Conservation (phyloP, 2,888 invertebrate genomes). For the Yponomeuta plumbellus region DNA sequence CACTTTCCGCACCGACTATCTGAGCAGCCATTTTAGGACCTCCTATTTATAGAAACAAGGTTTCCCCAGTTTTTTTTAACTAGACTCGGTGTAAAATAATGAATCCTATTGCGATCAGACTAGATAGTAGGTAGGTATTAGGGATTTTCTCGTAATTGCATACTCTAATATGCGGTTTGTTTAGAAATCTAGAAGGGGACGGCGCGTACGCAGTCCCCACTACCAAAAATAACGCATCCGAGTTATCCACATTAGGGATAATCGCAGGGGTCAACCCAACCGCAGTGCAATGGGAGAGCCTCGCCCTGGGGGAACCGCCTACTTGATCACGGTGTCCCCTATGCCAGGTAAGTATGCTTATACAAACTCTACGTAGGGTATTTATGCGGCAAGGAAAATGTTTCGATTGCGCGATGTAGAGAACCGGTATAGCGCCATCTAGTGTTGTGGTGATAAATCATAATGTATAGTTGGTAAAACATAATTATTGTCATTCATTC, state of each 20-base stretch:
- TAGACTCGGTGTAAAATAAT: too few relatives aligned
- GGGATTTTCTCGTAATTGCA: too few relatives aligned
- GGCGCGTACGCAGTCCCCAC: slow-evolving; percentile 24
- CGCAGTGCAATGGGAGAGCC: slow-evolving; percentile 22
- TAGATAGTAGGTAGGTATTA: too few relatives aligned
- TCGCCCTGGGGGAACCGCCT: slow-evolving; percentile 24
- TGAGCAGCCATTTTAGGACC: too few relatives aligned
- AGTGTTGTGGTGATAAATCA: not conserved
- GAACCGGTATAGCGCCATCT: not conserved
- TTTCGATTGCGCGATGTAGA: slow-evolving; percentile 16
- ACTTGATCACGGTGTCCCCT: slow-evolving; percentile 23
- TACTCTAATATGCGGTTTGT: not conserved
- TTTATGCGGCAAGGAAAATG: not conserved
- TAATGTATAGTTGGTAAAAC: not conserved
- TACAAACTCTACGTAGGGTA: not conserved
- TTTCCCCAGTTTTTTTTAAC: too few relatives aligned
- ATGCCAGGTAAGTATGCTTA: slow-evolving; percentile 24
- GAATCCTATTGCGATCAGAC: too few relatives aligned
- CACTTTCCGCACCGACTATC: not conserved
- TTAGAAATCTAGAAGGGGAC: slow-evolving; percentile 16
- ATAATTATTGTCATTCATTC: not conserved
- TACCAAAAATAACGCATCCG: slow-evolving; percentile 22
- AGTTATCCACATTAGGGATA: slow-evolving; percentile 21
- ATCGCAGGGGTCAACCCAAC: slow-evolving; percentile 20
- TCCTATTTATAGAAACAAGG: too few relatives aligned